These are phyloP conservation scores for Laticauda laticaudata DNA, from an alignment of 2,113 vertebrate species.

Conservation along the genomic window DNA sequence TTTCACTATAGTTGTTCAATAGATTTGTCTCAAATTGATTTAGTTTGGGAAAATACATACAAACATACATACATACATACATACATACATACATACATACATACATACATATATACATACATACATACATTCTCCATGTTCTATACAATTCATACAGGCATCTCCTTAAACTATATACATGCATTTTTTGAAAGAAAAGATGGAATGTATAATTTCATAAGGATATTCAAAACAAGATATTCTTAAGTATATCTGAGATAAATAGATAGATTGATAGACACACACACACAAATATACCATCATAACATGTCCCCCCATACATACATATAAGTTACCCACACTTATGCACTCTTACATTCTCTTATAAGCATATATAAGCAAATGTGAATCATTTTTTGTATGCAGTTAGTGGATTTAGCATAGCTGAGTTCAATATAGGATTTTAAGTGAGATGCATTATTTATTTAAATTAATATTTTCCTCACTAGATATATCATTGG, in stretches of 20 bases:
- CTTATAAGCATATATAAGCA: not conserved
- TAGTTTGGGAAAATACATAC: not conserved
- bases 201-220: not conserved
- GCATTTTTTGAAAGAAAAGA: not conserved
- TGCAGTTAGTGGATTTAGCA: not conserved
- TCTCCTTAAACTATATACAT: not conserved
- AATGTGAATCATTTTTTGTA: not conserved
- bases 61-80: no score
- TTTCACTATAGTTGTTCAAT: not conserved
- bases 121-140: not conserved
- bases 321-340: not conserved
- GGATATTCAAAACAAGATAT: not conserved
- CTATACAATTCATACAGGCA: not conserved
- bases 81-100: no score
- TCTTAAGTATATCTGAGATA: not conserved
- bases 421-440: not conserved
- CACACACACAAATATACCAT: not conserved
- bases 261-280: not conserved
- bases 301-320: not conserved
- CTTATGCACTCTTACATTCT: not conserved
- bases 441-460: not conserved
- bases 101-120: no score
- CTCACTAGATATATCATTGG: not conserved
- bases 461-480: not conserved
- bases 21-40: not conserved